Base-by-base conservation (phyloP, 2,888 invertebrate species). In the Harpalus rufipes region DNA sequence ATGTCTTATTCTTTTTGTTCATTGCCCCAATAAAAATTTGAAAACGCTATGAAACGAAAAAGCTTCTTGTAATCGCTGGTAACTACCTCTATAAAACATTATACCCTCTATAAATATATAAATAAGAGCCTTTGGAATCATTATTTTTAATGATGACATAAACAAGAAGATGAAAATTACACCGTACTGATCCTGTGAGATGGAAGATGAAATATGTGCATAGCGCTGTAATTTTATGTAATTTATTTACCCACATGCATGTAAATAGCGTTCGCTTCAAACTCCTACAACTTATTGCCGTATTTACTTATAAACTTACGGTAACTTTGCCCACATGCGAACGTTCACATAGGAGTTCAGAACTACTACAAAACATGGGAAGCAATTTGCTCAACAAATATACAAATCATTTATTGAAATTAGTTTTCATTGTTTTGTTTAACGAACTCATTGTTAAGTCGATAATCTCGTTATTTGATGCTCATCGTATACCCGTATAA, bases 241-340 rank as follows among this genome's bases (percentile, higher is more conserved):
- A 63, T 63, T 63, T 63, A 63, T 63, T 25, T 63, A 12, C 10
- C 63, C 63, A 63, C 63, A 63, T 63, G 25, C 25, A 63, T 63
- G 63, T 25, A 63, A 63, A 63, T 63, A 63, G 63, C 63, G 25
- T 25, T 18, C 25, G 63, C 25, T 63, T 63, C 63, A 63, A 63
- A 63, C 63, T 63, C 63, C 63, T 21, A 12, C 63, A 63, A 63
- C 63, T 63, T 63, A 63, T 63, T 63, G 25, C 63, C 63, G 63
- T 63, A 63, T 63, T 63, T 63, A 25, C 63, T 63, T 63, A 63
- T 63, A 63, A 25, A 63, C 63, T 63, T 63, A 63, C 25, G 63
- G 21, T 25, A 12, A 18, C 63, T 14, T 10, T 14, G 63, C 63
- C 8, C 63, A 63, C 63, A 63, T 25, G 63, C 25, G 21, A 12